These are phyloP conservation scores for Cacoxenus indagator DNA, from an alignment of 2,888 invertebrate species.

Conservation along the genomic window DNA sequence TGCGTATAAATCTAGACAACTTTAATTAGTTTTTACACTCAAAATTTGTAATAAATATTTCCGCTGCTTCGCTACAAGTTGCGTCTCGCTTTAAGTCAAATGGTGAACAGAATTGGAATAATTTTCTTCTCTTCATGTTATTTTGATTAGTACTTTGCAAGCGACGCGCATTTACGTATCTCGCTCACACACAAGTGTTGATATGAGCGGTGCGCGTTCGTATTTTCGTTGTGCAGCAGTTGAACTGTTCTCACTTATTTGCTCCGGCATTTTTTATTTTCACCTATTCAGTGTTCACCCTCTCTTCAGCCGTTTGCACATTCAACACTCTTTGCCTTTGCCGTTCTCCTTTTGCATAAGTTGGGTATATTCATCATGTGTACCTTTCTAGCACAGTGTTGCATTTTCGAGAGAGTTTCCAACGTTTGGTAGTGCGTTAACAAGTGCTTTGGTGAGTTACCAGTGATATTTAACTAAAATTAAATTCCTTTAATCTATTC, in stretches of 20 bases:
- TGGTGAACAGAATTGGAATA: conserved; percentile 52
- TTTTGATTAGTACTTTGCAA: conserved; percentile 55
- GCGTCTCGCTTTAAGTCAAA: conserved; percentile 61
- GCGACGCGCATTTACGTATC: conserved; percentile 28
- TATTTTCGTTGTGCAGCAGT: not conserved
- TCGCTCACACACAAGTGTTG: conserved; percentile 36
- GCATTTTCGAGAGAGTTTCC: conserved; percentile 13
- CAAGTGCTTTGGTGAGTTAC: conserved; percentile 9
- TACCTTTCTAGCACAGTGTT: conserved; percentile 10
- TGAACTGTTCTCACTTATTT: not conserved
- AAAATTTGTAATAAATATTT: conserved; percentile 51
- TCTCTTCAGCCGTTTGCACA: not conserved
- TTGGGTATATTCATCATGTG: not conserved
- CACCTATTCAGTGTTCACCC: not conserved
- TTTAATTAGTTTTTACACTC: conserved; percentile 46
- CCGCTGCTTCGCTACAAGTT: conserved; percentile 64
- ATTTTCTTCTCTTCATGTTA: conserved; percentile 48
- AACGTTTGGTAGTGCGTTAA: not conserved
- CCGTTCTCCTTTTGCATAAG: not conserved
- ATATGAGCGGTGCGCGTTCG: not conserved
- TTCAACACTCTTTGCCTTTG: not conserved
- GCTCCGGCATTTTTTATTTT: conserved; percentile 13
- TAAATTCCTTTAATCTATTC: not conserved
- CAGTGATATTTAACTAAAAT: not conserved
- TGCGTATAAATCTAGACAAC: conserved; percentile 29